Evolutionary conservation across 2,797 vertebrate genomes (phyloP).

Genomic region (Carduelis carduelis): DNA sequence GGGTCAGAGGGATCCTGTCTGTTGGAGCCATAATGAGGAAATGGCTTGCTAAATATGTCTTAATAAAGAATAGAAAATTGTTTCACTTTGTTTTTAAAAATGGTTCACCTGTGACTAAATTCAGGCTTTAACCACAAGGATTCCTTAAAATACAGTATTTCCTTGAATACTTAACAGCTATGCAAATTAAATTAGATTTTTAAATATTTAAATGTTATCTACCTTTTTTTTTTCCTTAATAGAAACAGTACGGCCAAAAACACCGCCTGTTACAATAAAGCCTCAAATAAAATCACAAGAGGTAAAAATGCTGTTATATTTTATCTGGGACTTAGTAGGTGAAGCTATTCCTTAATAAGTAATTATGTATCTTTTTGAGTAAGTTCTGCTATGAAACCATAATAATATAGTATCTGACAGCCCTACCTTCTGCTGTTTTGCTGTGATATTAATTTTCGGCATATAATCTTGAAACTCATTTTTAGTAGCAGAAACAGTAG

Average conservation of each 20-base stretch:
- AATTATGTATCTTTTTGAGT: not conserved
- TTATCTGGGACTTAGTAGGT: constrained; percentile 9
- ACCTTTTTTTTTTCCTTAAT: not conserved
- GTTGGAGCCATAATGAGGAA: not conserved
- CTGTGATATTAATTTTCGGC: not conserved
- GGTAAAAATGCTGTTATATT: constrained; percentile 72
- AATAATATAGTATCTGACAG: not conserved
- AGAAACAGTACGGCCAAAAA: constrained; percentile 81
- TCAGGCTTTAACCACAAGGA: not conserved
- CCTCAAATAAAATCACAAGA: constrained; percentile 78
- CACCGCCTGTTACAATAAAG: constrained; percentile 78
- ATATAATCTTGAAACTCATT: not conserved
- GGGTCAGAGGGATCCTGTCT: not conserved
- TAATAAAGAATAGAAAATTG: not conserved
- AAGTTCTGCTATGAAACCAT: not conserved
- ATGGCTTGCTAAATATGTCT: not conserved
- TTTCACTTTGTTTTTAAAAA: not conserved
- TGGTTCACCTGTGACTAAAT: not conserved
- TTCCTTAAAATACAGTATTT: not conserved
- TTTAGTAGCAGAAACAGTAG: not conserved
- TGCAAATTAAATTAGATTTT: not conserved
- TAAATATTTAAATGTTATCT: not conserved
- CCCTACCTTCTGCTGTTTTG: not conserved
- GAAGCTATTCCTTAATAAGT: not conserved
- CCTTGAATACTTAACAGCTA: not conserved